phyloP scores from a whole-genome alignment of 92 coral and sea anemone species.

The Phenganax subtilis region DNA sequence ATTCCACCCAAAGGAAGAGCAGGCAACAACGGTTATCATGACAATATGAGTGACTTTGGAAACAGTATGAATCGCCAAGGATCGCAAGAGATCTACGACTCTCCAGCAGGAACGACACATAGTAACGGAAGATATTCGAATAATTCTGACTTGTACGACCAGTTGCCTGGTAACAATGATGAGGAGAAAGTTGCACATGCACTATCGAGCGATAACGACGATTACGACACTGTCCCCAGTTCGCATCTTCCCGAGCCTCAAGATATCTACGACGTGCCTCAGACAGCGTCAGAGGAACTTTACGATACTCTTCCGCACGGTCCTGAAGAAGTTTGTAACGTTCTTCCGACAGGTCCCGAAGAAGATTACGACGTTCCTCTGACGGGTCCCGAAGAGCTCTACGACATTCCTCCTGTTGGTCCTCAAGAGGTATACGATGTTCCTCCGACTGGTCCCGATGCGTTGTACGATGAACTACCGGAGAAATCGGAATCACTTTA shows the following conservation, averaged over 20 bases:
- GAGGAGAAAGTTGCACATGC: not conserved
- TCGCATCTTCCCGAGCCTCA: slow-evolving; percentile 44
- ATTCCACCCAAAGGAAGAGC: slow-evolving; percentile 17
- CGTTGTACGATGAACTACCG: slow-evolving; percentile 17
- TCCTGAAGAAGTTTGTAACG: slow-evolving; percentile 23
- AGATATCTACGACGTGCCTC: slow-evolving; percentile 63
- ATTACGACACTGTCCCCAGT: not conserved
- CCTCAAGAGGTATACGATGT: slow-evolving; percentile 3
- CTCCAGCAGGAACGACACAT: slow-evolving; percentile 26
- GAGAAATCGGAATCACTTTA: not conserved
- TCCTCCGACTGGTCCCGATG: slow-evolving; percentile 24
- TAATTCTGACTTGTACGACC: slow-evolving; percentile 1
- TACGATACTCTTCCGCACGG: slow-evolving; percentile 32
- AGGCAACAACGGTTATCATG: slow-evolving; percentile 7
- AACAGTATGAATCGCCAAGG: slow-evolving; percentile 11
- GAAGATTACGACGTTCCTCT: not conserved
- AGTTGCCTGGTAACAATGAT: slow-evolving; percentile 17
- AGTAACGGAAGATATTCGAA: slow-evolving; percentile 40
- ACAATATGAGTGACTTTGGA: no score
- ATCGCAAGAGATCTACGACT: slow-evolving; percentile 25
- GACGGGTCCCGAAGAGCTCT: slow-evolving; percentile 6
- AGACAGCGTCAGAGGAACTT: slow-evolving; percentile 25
- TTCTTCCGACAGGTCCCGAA: not conserved
- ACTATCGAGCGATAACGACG: slow-evolving; percentile 4
- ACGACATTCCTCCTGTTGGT: slow-evolving; percentile 1